Base-by-base conservation (phyloP, 2,888 invertebrate species). In the Pyralis farinalis region DNA sequence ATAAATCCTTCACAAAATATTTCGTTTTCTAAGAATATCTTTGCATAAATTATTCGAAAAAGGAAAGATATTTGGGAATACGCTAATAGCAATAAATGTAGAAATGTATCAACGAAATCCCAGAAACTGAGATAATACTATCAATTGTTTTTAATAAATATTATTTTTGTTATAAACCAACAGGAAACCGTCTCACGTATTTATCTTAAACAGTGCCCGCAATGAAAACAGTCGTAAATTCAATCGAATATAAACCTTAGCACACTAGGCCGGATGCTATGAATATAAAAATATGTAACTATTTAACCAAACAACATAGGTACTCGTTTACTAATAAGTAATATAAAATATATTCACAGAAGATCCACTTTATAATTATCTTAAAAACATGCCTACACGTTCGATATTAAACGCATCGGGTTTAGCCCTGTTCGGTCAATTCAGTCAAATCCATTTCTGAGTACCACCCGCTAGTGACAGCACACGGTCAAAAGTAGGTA, bases 221-320 rank as follows among this genome's bases (percentile, higher is more conserved):
- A 83, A 75, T 79, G 82, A 85, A 83, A 86, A 86, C 86, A 85
- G 83, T 80, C 87, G 76, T 88, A 87, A 87, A 88, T 87, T 58
- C 77, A 77, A 83, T 85, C 78, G 68, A 80, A 84, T 84, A 70
- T 83, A 86, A 84, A 85, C 74, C 75, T 71, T 69, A 64, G 61
- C 64, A 53, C 55, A 52, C 51, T 20, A 29, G 51, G 58, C 80
- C 86, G 87, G 87, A 87, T 79, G 84, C 69, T 49, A 67, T 64
- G 75, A 69, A 64, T 80, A 85, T 85, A 81, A 76, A 74, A 78
- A 70, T 58, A 55, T 67, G 55, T 63, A 65, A 73, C 76, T 74
- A 78, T 79, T 79, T 77, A 76, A 81, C 78, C 70, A 66, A 69
- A 74, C 65, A 63, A 49, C n/a, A n/a, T n/a, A n/a, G n/a, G n/a